phyloP scores from a whole-genome alignment of 1,140 invertebrate genomes.

The Pentalonia nigronervosa region DNA sequence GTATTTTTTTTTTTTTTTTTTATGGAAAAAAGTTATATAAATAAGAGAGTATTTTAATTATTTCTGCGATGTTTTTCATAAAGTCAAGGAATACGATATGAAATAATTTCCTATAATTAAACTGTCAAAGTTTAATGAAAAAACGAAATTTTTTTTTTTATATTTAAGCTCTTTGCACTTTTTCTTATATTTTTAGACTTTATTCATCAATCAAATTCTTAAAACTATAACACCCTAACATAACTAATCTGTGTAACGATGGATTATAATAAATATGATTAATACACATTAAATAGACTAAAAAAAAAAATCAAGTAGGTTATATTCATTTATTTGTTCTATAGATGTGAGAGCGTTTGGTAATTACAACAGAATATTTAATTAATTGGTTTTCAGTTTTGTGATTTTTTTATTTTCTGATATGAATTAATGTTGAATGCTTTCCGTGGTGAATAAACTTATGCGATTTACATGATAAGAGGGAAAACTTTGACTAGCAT shows the following conservation, averaged over 20 bases:
- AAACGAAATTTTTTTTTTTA: not conserved
- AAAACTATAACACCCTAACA: not conserved
- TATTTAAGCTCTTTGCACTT: not conserved
- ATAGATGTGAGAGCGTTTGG: not conserved
- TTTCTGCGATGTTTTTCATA: not conserved
- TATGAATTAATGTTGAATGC: not conserved
- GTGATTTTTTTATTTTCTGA: not conserved
- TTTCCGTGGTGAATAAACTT: not conserved
- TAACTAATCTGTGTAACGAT: not conserved
- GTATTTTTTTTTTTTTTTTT: not conserved
- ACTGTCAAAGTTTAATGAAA: conserved; percentile 32
- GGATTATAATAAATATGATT: not conserved
- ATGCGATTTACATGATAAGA: conserved; percentile 5
- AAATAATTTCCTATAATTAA: conserved; percentile 26
- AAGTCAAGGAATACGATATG: not conserved
- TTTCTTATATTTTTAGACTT: not conserved
- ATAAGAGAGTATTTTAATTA: conserved; percentile 26
- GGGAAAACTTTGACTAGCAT: not conserved
- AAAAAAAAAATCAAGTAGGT: not conserved
- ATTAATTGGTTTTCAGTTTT: not conserved
- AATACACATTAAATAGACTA: not conserved
- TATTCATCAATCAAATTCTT: conserved; percentile 23
- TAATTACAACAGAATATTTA: not conserved
- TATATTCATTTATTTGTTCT: not conserved
- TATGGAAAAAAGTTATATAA: not conserved